Percentiles rank a stretch among this genome's conserved stretches.
Evolutionary conservation across 2,113 vertebrate genomes (phyloP).

Genomic region (Clarias batrachus): DNA sequence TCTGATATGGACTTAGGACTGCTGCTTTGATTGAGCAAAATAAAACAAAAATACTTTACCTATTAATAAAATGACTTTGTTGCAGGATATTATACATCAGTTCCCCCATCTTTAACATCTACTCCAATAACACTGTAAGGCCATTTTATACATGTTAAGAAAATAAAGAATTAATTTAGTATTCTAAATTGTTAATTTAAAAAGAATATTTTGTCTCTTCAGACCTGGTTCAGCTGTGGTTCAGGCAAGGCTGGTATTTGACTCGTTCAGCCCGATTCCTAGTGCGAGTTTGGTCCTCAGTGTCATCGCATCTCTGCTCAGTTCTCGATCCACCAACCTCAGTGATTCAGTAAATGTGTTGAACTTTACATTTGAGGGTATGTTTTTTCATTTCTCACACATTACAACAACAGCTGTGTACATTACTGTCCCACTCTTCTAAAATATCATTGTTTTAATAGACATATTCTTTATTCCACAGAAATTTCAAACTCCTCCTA

Average conservation of each 20-base stretch:
- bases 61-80: background rate
- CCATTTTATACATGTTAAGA: background rate
- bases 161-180: background rate
- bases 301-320: background rate
- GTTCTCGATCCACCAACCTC: background rate
- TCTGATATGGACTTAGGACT: background rate
- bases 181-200: background rate
- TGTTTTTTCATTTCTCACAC: background rate
- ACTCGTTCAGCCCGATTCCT: constrained; percentile 21
- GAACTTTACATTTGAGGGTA: constrained; percentile 28
- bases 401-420: too few species aligned
- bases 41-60: background rate
- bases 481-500: background rate
- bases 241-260: constrained; percentile 14
- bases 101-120: background rate
- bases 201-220: background rate
- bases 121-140: background rate
- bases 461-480: background rate
- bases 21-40: too few species aligned
- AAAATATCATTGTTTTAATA: background rate
- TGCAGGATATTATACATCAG: background rate
- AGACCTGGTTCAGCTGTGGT: constrained; percentile 31
- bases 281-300: constrained; percentile 29
- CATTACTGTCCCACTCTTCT: background rate
- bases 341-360: background rate